Conservation (phyloP, 2,888 invertebrate species). For the Drosophila eohydei region DNA sequence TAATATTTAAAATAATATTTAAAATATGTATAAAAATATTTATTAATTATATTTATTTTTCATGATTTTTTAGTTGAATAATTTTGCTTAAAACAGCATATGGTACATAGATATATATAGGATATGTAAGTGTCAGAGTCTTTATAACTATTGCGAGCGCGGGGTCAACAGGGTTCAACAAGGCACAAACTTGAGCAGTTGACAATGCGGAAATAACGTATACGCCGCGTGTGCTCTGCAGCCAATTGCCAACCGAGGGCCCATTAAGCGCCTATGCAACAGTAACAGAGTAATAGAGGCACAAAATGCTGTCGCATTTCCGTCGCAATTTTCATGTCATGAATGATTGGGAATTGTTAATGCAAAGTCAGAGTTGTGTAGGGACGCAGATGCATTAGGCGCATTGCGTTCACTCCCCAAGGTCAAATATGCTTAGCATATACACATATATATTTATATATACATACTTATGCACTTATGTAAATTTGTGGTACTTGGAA, state of each 20-base stretch:
- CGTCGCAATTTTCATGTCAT: conserved; percentile 43
- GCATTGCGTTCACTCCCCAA: conserved; percentile 43
- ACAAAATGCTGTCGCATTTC: conserved; percentile 52
- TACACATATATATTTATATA: not conserved
- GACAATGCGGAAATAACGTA: conserved; percentile 65
- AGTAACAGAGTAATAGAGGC: not conserved
- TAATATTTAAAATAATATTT: no score
- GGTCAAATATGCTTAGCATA: conserved; percentile 50
- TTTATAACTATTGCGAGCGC: not conserved
- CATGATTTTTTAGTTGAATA: no score
- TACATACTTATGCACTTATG: conserved; percentile 32
- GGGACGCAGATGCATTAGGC: conserved; percentile 21
- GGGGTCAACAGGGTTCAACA: conserved; percentile 61
- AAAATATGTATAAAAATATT: no score
- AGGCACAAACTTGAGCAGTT: conserved; percentile 36
- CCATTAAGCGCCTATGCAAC: conserved; percentile 61
- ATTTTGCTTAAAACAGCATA: no score
- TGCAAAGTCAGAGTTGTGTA: conserved; percentile 18
- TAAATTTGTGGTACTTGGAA: conserved; percentile 17
- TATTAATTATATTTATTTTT: no score
- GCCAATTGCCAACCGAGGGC: conserved; percentile 49
- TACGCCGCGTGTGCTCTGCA: conserved; percentile 38
- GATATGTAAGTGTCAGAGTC: no score
- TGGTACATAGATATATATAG: no score
- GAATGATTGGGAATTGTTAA: conserved; percentile 41